Base-by-base conservation (phyloP, 1,140 invertebrate genomes). In the Tribolium madens region DNA sequence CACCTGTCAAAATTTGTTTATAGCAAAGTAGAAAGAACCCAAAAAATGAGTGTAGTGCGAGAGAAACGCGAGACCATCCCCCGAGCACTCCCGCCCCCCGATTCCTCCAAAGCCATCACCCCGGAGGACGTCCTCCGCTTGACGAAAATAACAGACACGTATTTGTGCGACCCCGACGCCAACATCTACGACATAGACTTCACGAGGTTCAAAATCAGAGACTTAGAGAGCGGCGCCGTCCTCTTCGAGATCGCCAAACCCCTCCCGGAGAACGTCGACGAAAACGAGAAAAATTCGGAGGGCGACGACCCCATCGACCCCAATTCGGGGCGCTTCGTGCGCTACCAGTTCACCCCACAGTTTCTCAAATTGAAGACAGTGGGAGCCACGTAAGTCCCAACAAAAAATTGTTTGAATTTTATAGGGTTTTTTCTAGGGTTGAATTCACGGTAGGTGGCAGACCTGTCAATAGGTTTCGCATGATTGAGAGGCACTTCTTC, bases 161-260 rank as follows among this genome's bases (percentile, higher is more conserved):
- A 99, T 86, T 88, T 99, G 33, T 99, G 97, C 85, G 92, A 93
- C 75, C 94, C 96, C 13, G 96, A 98, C 83, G 97, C 96, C 15
- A 99, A 99, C 87, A 90, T 98, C 70, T 99, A 96, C 88, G 96
- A 98, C 81, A 99, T 99, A 84, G 97, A 99, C 86, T 99, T 99
- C 87, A 98, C 96, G 21, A 90, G 96, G 79, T 99, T 99, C 87
- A 98, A 98, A 89, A 97, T 99, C 77, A 89, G 98, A 73, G 97
- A 99, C 86, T 89, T 99, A 84, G 97, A 99, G 83, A 95, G 93
- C 76, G 96, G 95, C 14, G 93, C 93, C 4, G 91, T 98, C 46
- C 88, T 99, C 15, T 99, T 99, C 89, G 98, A 99, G 89, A 98
- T 99, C 75, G 95, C 96, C 3, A 99, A 99, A 86, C 97, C 97